These are phyloP conservation scores for Micrastur ruficollis DNA, from an alignment of 2,797 vertebrate species.

Conservation along the genomic window DNA sequence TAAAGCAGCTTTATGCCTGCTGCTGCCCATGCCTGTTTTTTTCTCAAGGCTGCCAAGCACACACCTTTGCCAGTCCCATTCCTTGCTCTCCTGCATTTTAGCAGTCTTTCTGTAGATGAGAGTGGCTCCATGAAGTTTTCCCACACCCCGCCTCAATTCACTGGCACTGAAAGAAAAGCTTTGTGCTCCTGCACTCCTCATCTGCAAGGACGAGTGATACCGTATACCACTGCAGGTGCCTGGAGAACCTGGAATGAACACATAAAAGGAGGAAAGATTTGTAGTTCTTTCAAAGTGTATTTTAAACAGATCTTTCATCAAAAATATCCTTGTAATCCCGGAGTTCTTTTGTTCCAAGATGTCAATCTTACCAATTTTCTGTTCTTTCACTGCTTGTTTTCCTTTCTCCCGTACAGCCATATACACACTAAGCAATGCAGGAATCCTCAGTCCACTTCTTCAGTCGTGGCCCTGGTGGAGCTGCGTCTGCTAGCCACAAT, in stretches of 20 bases:
- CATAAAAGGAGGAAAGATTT: neutral
- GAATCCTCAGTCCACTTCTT: neutral
- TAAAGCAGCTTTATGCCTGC: neutral
- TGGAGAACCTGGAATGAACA: neutral
- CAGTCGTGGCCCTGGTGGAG: neutral
- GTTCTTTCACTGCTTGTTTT: neutral
- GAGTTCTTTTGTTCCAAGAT: neutral
- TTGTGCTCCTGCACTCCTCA: neutral
- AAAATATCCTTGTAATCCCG: neutral
- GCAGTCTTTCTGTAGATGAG: neutral
- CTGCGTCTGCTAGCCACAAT: neutral
- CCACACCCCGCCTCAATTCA: neutral
- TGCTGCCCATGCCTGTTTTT: neutral
- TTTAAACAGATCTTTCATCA: neutral
- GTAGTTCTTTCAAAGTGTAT: neutral
- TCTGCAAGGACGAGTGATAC: neutral
- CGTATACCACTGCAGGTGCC: neutral
- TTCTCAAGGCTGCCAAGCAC: neutral
- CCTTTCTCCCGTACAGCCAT: neutral
- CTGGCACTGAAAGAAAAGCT: neutral
- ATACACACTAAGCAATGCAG: neutral
- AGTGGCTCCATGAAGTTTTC: neutral
- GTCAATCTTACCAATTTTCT: neutral
- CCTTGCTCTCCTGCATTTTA: neutral
- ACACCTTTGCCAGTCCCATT: neutral